Evolutionary conservation across 2,888 invertebrate species (phyloP).

Genomic region (Thymelicus lineola): DNA sequence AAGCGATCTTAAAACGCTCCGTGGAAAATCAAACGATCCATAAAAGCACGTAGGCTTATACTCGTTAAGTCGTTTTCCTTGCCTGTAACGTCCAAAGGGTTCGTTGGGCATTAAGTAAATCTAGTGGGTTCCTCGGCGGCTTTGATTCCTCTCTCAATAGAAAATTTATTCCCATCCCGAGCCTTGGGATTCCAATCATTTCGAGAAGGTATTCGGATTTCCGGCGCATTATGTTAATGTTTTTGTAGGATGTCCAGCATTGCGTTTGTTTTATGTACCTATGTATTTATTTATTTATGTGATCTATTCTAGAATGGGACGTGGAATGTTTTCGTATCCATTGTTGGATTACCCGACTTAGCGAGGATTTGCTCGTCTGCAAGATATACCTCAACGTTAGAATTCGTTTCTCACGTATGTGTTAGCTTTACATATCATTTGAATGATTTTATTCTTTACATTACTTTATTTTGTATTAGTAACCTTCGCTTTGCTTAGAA

Average conservation of each 20-base stretch:
- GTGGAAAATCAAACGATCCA: constrained; percentile 6
- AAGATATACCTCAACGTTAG: neutral
- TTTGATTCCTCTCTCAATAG: constrained; percentile 51
- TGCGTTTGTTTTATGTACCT: neutral
- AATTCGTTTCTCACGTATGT: neutral
- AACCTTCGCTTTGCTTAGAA: no score
- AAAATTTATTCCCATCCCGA: constrained; percentile 51
- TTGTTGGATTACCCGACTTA: neutral
- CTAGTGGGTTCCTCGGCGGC: constrained; percentile 48
- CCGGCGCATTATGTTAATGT: constrained; percentile 26
- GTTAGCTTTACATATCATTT: neutral
- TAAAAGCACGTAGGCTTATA: constrained; percentile 14
- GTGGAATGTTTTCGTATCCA: constrained; percentile 2
- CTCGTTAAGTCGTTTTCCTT: constrained; percentile 11
- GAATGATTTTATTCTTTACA: neutral
- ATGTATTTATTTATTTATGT: constrained; percentile 15
- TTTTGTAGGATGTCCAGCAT: neutral
- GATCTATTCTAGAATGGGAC: neutral
- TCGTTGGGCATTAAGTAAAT: constrained; percentile 50
- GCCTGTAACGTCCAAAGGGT: constrained; percentile 34
- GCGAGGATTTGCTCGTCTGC: neutral
- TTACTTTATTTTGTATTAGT: no score
- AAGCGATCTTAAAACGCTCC: constrained; percentile 3
- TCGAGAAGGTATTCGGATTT: constrained; percentile 19
- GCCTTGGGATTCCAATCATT: constrained; percentile 47